Conservation (phyloP, 2,888 invertebrate species). For the Heliconius ethilla region DNA sequence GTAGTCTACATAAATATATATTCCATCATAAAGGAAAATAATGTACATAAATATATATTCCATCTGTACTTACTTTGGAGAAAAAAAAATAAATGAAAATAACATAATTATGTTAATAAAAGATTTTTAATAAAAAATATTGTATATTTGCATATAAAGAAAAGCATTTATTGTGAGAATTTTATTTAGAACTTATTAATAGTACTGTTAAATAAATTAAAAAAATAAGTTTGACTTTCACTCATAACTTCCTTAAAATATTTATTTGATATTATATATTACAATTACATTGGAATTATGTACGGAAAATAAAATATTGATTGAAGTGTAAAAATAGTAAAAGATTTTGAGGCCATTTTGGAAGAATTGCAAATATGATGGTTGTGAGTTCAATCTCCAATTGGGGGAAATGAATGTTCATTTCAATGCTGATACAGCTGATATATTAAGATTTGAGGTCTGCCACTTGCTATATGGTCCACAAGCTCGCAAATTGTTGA, state of each 20-base stretch:
- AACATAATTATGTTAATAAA: background rate
- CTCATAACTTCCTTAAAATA: background rate
- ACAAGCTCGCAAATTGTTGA: no score
- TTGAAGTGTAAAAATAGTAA: no score
- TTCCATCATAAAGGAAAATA: no score
- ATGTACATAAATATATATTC: background rate
- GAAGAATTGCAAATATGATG: no score
- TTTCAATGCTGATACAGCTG: no score
- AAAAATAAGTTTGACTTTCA: background rate
- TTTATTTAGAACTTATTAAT: background rate
- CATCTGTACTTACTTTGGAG: background rate
- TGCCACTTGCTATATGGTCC: no score
- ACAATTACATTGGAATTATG: background rate
- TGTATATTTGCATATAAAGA: background rate
- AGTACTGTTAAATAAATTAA: constrained; percentile 9
- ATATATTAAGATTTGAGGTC: no score
- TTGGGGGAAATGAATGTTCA: no score
- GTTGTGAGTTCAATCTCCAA: no score
- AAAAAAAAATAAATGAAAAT: background rate
- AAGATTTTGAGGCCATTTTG: no score
- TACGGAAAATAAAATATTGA: no score
- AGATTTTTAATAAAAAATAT: background rate
- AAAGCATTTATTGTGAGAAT: constrained; percentile 13
- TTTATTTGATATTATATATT: background rate
- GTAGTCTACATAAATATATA: no score